These are phyloP conservation scores for Drosophila sp. DNA, from an alignment of 1,140 invertebrate genomes.

Conservation along the genomic window DNA sequence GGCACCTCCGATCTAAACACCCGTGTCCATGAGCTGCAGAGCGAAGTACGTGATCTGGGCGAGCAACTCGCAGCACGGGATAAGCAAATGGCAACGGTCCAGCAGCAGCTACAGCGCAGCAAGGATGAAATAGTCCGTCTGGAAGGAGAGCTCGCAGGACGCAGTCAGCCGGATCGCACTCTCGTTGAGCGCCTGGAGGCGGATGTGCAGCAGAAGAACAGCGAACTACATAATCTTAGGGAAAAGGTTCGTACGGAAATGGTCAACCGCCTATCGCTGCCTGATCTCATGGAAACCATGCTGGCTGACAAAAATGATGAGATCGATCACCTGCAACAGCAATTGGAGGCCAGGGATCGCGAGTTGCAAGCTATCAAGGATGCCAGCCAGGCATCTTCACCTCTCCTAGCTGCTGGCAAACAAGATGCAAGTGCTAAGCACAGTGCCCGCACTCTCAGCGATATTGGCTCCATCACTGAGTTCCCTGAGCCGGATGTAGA, in stretches of 20 bases:
- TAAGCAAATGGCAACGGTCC: conserved; percentile 86
- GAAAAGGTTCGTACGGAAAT: conserved; percentile 85
- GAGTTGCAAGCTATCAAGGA: conserved; percentile 64
- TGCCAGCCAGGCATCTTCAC: conserved; percentile 48
- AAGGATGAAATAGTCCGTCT: conserved; percentile 83
- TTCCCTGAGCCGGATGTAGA: conserved; percentile 87
- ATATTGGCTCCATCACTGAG: conserved; percentile 89
- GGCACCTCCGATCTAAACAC: conserved; percentile 88
- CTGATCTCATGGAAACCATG: conserved; percentile 87
- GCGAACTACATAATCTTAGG: conserved; percentile 86
- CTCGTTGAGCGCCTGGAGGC: conserved; percentile 86
- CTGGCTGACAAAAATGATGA: conserved; percentile 89
- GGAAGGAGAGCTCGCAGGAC: conserved; percentile 85
- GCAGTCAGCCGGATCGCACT: conserved; percentile 84
- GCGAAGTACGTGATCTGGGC: conserved; percentile 86
- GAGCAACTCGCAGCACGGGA: conserved; percentile 87
- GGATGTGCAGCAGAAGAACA: conserved; percentile 85
- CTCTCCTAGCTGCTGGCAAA: conserved; percentile 59
- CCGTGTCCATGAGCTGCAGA: conserved; percentile 88
- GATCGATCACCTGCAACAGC: conserved; percentile 87
- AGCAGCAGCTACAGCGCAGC: conserved; percentile 82
- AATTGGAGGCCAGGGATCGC: conserved; percentile 79
- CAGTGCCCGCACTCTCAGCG: conserved; percentile 88
- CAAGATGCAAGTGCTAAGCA: conserved; percentile 83
- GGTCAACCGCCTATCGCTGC: conserved; percentile 85